Evolutionary conservation across 2,113 vertebrate genomes (phyloP).

Genomic region (Actenoides lindsayi): DNA sequence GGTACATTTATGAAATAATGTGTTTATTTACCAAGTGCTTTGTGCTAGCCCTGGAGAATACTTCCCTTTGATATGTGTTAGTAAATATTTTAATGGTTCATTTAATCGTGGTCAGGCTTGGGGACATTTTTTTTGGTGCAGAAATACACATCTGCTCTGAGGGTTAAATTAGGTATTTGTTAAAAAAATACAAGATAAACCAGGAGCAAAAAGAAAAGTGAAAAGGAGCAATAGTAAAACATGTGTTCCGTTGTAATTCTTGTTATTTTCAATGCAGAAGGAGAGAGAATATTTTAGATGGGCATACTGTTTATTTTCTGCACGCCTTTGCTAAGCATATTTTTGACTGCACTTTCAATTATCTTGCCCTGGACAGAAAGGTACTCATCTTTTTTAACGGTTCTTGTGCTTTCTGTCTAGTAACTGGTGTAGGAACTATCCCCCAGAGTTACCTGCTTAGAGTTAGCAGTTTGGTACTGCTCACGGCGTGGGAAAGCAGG

Average conservation of each 20-base stretch:
- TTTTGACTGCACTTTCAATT: background rate
- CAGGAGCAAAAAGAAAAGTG: background rate
- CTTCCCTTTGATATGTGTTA: background rate
- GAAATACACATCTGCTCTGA: background rate
- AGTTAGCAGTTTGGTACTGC: background rate
- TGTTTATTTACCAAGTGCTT: background rate
- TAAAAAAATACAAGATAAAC: background rate
- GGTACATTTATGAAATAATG: background rate
- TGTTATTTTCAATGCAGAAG: background rate
- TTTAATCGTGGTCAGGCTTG: background rate
- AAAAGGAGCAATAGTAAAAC: background rate
- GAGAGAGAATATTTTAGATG: background rate
- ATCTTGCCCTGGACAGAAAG: background rate
- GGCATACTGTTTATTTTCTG: background rate
- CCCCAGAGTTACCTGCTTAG: background rate
- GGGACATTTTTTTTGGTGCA: background rate
- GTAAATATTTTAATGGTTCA: background rate
- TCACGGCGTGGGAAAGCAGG: background rate
- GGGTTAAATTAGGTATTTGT: background rate
- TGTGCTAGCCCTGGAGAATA: background rate
- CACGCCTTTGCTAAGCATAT: background rate
- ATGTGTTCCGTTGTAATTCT: background rate
- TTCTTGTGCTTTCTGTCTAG: background rate
- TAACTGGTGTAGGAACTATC: background rate
- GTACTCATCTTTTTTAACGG: background rate